Percentiles rank a stretch among this genome's conserved stretches.
phyloP scores from a whole-genome alignment of 2,113 vertebrate species.

The Ellobius talpinus region DNA sequence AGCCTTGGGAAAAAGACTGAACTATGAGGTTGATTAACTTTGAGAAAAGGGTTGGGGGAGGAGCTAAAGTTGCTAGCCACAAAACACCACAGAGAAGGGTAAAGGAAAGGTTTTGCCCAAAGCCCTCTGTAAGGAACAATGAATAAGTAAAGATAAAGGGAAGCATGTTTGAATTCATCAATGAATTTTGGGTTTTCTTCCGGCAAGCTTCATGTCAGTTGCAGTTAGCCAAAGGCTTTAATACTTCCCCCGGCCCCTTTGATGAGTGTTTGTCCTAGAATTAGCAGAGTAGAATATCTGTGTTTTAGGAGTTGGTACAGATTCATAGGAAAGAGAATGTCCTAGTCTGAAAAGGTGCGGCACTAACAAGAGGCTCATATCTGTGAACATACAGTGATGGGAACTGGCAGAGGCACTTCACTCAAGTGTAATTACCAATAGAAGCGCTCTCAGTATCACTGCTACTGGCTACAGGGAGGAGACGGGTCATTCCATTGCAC shows the following conservation, averaged over 20 bases:
- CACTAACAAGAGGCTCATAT: neutral
- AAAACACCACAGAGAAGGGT: neutral
- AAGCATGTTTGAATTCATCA: neutral
- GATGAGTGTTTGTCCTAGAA: neutral
- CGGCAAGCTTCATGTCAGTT: neutral
- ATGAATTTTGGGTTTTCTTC: neutral
- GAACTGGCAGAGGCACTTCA: neutral
- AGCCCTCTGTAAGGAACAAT: neutral
- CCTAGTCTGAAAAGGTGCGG: neutral
- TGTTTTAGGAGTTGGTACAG: neutral
- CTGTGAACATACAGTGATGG: neutral
- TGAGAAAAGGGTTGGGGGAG: neutral
- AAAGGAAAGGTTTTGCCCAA: neutral
- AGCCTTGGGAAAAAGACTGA: neutral
- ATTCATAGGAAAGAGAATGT: neutral
- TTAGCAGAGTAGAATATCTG: neutral
- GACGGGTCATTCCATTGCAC: neutral
- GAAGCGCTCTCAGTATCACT: neutral
- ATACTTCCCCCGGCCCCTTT: neutral
- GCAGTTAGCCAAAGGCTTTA: neutral
- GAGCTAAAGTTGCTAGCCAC: neutral
- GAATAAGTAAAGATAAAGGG: neutral
- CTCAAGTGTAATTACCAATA: neutral
- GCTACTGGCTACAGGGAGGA: neutral
- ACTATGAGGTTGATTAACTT: neutral